Evolutionary conservation across 2,888 invertebrate species (phyloP).

Genomic region (Piscicola geometra): DNA sequence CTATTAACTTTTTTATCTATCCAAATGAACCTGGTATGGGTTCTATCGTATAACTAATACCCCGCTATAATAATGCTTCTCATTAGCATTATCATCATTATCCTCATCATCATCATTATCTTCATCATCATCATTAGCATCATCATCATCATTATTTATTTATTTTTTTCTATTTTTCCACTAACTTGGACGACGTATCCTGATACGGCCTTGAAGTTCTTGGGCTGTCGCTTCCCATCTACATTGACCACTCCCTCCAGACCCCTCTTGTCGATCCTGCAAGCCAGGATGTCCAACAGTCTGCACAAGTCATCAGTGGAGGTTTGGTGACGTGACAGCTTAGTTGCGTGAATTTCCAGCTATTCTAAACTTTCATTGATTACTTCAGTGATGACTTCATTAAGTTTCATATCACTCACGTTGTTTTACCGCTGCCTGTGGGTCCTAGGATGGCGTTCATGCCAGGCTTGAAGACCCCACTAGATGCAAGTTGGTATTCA

Average conservation of each 20-base stretch:
- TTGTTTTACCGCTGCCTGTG: slow-evolving; percentile 54
- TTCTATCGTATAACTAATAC: no score
- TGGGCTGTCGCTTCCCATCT: slow-evolving; percentile 52
- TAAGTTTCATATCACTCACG: slow-evolving; percentile 29
- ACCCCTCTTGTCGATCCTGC: slow-evolving; percentile 37
- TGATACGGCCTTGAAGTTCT: slow-evolving; percentile 54
- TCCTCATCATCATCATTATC: no score
- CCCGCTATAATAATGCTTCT: no score
- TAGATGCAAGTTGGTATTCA: no score
- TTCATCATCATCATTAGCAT: no score
- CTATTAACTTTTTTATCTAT: slow-evolving; percentile 50
- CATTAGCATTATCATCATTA: no score
- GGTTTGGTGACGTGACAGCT: background rate
- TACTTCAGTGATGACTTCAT: slow-evolving; percentile 8
- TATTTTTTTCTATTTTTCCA: background rate
- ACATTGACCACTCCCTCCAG: slow-evolving; percentile 49
- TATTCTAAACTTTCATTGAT: slow-evolving; percentile 1
- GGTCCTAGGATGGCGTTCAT: slow-evolving; percentile 55
- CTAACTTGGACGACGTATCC: slow-evolving; percentile 56
- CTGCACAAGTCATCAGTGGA: slow-evolving; percentile 33
- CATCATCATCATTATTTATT: no score
- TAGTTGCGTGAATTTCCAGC: slow-evolving; percentile 11
- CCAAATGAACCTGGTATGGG: no score
- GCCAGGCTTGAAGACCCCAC: slow-evolving; percentile 50
- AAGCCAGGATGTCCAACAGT: slow-evolving; percentile 43